Conservation (phyloP, 2,888 invertebrate genomes). For the Synergus umbraculus region DNA sequence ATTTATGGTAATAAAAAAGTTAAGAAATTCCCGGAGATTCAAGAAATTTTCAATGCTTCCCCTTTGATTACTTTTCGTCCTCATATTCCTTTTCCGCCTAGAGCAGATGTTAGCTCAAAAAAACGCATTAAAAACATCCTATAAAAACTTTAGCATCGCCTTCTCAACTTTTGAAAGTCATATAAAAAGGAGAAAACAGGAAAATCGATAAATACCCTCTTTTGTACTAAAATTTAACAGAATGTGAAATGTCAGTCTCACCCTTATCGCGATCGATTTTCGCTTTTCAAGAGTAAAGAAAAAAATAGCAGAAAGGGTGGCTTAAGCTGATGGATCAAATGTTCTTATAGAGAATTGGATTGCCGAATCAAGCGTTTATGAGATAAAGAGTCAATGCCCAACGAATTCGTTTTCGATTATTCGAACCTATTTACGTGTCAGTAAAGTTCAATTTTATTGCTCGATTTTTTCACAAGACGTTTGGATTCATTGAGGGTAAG, state of each 20-base stretch:
- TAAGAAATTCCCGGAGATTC: no score
- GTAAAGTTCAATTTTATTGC: constrained; percentile 8
- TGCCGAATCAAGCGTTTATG: constrained; percentile 11
- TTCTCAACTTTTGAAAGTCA: not conserved
- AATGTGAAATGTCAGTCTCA: not conserved
- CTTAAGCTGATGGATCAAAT: not conserved
- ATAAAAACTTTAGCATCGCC: not conserved
- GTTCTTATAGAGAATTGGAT: constrained; percentile 18
- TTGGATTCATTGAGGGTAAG: not conserved
- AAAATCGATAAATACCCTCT: not conserved
- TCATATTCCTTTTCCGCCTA: not conserved
- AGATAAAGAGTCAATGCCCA: constrained; percentile 18
- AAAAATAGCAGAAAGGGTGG: not conserved
- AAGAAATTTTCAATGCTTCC: not conserved
- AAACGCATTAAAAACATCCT: not conserved
- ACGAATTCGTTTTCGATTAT: constrained; percentile 36
- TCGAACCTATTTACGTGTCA: constrained; percentile 20
- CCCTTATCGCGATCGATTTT: not conserved
- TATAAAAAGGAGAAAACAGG: not conserved
- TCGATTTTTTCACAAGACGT: not conserved
- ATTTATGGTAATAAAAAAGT: no score
- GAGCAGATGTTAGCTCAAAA: not conserved
- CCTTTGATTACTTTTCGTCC: not conserved
- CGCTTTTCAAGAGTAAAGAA: not conserved
- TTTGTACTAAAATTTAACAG: not conserved